Percentiles rank a stretch among this genome's conserved stretches.
Evolutionary conservation across 2,113 vertebrate genomes (phyloP).

Genomic region (Phalacrocorax carbo): DNA sequence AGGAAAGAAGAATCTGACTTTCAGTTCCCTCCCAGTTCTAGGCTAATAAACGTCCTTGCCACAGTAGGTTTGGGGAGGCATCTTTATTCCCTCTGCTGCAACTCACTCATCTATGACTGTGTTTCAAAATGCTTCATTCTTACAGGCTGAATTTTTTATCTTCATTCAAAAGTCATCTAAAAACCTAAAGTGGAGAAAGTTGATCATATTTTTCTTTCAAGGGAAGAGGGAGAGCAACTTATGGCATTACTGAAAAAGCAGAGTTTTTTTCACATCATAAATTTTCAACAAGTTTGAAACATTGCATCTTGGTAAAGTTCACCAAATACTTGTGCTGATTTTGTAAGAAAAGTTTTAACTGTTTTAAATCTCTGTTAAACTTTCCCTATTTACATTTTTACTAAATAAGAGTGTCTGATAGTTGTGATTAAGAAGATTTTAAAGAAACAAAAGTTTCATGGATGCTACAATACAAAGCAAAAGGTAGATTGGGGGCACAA

Average conservation of each 20-base stretch:
- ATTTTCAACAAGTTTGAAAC: background rate
- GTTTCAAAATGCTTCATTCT: background rate
- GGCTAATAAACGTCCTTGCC: background rate
- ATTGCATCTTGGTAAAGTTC: background rate
- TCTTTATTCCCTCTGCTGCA: background rate
- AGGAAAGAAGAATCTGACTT: background rate
- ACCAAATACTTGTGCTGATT: background rate
- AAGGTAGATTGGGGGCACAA: background rate
- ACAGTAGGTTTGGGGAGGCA: background rate
- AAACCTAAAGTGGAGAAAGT: background rate
- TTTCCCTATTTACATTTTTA: background rate
- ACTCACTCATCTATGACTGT: background rate
- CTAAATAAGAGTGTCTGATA: background rate
- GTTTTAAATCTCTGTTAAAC: background rate
- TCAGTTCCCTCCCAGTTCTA: background rate
- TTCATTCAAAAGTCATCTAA: background rate
- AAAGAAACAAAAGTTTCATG: background rate
- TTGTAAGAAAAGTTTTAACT: background rate
- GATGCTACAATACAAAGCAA: background rate
- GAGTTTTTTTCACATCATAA: background rate
- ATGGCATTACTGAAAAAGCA: background rate
- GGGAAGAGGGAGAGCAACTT: background rate
- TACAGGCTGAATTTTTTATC: background rate
- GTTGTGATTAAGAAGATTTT: background rate
- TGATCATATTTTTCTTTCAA: background rate